Conservation (phyloP, 2,888 invertebrate species). For the Lithophane ornitopus region DNA sequence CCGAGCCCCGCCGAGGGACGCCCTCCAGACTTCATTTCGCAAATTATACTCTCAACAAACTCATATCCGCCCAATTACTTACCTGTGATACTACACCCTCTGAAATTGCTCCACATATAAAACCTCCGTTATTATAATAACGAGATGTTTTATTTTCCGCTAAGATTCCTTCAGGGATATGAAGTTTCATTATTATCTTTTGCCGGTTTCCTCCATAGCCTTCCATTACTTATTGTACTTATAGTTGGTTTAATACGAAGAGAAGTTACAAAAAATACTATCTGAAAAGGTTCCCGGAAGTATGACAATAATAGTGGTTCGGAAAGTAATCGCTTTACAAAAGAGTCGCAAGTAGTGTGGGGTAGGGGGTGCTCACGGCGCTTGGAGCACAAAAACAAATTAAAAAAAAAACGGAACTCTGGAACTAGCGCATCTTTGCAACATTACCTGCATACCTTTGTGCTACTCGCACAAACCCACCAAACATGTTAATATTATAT, state of each 20-base stretch:
- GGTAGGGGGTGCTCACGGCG: too few relatives aligned
- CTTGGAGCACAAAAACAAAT: constrained; percentile 28
- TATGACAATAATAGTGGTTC: constrained; percentile 27
- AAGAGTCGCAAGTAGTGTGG: constrained; percentile 13
- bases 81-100: constrained; percentile 64
- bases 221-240: constrained; percentile 10
- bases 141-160: constrained; percentile 50
- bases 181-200: constrained; percentile 25
- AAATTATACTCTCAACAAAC: constrained; percentile 68
- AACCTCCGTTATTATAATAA: constrained; percentile 45
- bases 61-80: constrained; percentile 68
- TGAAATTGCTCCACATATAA: constrained; percentile 58
- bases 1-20: constrained; percentile 31
- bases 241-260: neutral
- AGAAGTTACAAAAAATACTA: neutral
- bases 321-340: constrained; percentile 37
- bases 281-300: constrained; percentile 20
- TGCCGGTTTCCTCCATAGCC: neutral
- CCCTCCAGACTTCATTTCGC: constrained; percentile 61
- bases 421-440: constrained; percentile 1
- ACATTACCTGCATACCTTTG: too few relatives aligned
- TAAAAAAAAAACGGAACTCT: constrained; percentile 5
- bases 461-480: neutral
- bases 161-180: constrained; percentile 32
- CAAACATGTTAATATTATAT: too few relatives aligned